Base-by-base conservation (phyloP, 2,888 invertebrate genomes). In the Terebella lapidaria region DNA sequence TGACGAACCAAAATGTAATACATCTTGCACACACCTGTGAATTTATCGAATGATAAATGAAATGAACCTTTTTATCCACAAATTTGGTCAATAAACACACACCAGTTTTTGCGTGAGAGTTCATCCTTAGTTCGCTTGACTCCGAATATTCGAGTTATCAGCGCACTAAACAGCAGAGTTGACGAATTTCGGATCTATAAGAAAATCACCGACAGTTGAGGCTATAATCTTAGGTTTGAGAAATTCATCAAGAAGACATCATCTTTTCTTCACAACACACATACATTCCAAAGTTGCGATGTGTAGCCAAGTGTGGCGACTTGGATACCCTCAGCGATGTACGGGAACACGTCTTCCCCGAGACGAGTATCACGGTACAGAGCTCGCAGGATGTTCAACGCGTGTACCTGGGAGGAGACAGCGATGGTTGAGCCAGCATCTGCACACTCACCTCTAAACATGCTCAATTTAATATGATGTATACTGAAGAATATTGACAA, bases 71-170 rank as follows among this genome's bases (percentile, higher is more conserved):
- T 51, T 51, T n/a, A 15, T n/a, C 51, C 2, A 52, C 4, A 52
- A 26, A 4, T n/a, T n/a, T n/a, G n/a, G n/a, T n/a, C n/a, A n/a
- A n/a, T n/a, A n/a, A n/a, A n/a, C n/a, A n/a, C n/a, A n/a, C 67
- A 77, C 77, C 75, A 77, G 65, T 79, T 77, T 62, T 76, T 76
- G 66, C 81, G 80, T 18, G 77, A 75, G 30, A 78, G 67, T 57
- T 82, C 82, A 69, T 85, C 53, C 86, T 89, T 27, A 46, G 76
- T 73, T 51, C 80, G 71, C 61, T 81, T 82, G 24, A 92, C 93
- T 1, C 95, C 95, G 83, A 96, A 94, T 67, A 92, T 87, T 66
- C 94, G 85, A 51, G 87, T 88, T 73, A 92, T 86, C 35, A 96
- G 83, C 2, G 93, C 86, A 62, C 91, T 87, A 76, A 92, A 89